Base-by-base conservation (phyloP, 2,113 vertebrate species). In the Myrmecobius fasciatus region DNA sequence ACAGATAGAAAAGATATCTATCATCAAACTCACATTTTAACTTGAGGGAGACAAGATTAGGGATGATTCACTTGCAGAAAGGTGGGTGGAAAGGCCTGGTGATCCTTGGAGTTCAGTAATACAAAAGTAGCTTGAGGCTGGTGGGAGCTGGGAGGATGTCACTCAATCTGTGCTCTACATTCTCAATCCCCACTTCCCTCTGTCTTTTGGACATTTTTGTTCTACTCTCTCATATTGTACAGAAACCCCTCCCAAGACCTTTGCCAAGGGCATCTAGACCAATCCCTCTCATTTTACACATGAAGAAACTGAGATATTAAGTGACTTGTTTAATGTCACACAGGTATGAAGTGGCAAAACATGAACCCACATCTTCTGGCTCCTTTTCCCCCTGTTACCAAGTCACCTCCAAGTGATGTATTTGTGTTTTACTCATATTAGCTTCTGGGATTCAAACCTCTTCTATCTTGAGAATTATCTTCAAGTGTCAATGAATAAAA, bases 401-500 rank as follows among this genome's bases (percentile, higher is more conserved):
- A 83, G 7, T 43, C 22, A 7, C 67, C 67, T 43, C 20, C 6
- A 83, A 83, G 43, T 43, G 20, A 83, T 83, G 20, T 43, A 75
- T 20, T 24, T 83, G n/a, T 83, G n/a, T 83, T 83, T 83, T n/a
- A 43, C 67, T 43, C 46, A 31, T 83, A 89, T 92, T 92, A 0
- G 2, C n/a, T 89, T 94, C 90, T 94, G 89, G 24, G 93, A 92
- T 94, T 91, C 94, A 96, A 94, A 95, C 93, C 96, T 83, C 67
- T 83, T 83, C 7, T 43, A 43, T 83, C 92, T 95, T 94, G 91
- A 90, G 92, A 88, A 95, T 92, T 47, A 95, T 90, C 92, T 95
- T 53, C 91, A 97, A 93, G 94, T 94, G 94, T 96, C 95, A 96
- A 92, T 94, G 90, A 94, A 95, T 94, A 54, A 51, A 75, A 89